These are phyloP conservation scores for Brachypteracias leptosomus DNA, from an alignment of 2,113 vertebrate genomes.

Conservation along the genomic window DNA sequence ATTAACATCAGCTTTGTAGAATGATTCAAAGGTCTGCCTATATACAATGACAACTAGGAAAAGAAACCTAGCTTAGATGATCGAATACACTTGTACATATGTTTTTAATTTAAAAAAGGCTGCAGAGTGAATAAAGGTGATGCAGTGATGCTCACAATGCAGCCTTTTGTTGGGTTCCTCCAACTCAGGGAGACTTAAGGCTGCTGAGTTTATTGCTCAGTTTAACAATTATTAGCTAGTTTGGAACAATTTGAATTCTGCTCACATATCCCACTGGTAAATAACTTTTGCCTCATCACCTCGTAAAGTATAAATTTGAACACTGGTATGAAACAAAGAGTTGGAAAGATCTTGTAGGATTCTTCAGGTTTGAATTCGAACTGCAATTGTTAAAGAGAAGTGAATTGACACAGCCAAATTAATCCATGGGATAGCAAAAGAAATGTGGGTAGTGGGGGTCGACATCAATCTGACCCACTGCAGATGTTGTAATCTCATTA, in stretches of 20 bases:
- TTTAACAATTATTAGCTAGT: too few relatives aligned
- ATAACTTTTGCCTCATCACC: neutral
- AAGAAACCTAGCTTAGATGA: neutral
- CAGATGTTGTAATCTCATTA: neutral
- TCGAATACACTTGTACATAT: neutral
- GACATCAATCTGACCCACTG: neutral
- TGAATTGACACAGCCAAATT: neutral
- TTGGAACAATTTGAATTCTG: neutral
- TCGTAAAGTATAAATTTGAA: neutral
- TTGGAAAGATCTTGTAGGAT: neutral
- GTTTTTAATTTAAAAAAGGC: neutral
- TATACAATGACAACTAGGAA: neutral
- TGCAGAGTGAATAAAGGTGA: neutral
- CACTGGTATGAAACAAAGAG: neutral
- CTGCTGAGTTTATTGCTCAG: neutral
- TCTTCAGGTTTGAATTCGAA: neutral
- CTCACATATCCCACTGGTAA: neutral
- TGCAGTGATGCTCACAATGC: neutral
- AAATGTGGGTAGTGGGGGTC: neutral
- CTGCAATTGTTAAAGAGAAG: neutral
- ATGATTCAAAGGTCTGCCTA: slow-evolving; percentile 6
- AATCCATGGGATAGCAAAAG: neutral
- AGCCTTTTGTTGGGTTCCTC: neutral
- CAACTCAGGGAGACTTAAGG: neutral
- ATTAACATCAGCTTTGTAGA: neutral